Evolutionary conservation across 37 sponge, comb jelly and placozoan species (phyloP).

Genomic region (Hexactinellida sp.): DNA sequence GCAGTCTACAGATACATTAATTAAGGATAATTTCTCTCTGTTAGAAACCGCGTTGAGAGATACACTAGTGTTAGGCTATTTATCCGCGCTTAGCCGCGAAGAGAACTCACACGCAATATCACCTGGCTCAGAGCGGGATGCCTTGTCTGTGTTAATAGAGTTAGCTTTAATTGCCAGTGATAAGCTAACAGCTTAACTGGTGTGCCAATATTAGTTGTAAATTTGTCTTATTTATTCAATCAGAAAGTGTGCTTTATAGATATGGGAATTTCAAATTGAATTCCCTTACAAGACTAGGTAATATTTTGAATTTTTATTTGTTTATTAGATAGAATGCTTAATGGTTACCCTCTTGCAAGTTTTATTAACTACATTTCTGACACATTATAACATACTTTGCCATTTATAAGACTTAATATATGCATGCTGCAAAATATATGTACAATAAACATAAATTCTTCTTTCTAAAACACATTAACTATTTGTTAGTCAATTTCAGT

Average conservation of each 20-base stretch:
- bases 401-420: too few species aligned
- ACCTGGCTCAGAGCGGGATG: not conserved
- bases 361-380: too few species aligned
- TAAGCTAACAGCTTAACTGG: not conserved
- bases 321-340: not conserved
- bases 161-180: conserved; percentile 1
- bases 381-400: too few species aligned
- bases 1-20: not conserved
- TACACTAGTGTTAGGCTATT: not conserved
- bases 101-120: not conserved
- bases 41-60: not conserved
- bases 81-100: not conserved
- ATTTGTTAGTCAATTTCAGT: too few species aligned
- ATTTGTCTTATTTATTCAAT: too few species aligned
- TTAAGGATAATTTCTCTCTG: not conserved
- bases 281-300: too few species aligned
- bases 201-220: not conserved
- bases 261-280: too few species aligned
- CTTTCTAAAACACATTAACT: too few species aligned
- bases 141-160: not conserved
- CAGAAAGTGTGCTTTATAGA: too few species aligned
- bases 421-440: too few species aligned
- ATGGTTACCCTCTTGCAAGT: too few species aligned
- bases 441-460: too few species aligned
- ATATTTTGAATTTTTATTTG: not conserved